phyloP scores from a whole-genome alignment of 2,797 vertebrate species.

The Rhinophrynus dorsalis region DNA sequence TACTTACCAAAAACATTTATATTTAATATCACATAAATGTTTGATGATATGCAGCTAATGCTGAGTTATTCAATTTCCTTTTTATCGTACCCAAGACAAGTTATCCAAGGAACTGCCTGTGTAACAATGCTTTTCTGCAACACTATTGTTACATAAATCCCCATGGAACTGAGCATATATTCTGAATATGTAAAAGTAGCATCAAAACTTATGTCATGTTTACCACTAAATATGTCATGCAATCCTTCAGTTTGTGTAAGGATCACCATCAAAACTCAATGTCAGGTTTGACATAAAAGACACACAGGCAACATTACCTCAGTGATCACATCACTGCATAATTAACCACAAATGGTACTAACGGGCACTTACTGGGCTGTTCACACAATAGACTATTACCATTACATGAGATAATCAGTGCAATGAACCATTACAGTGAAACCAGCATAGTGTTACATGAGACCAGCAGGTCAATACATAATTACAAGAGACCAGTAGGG shows the following conservation, averaged over 20 bases:
- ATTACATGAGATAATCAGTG: no score
- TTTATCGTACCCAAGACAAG: constrained; percentile 18
- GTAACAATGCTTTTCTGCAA: constrained; percentile 11
- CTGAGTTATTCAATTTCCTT: constrained; percentile 14
- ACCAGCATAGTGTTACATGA: no score
- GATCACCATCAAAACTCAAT: no score
- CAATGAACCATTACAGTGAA: no score
- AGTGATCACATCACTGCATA: no score
- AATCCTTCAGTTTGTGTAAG: background rate
- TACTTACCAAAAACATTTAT: constrained; percentile 31
- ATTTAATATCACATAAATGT: constrained; percentile 33
- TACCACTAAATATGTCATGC: background rate
- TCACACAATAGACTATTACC: no score
- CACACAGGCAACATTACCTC: no score
- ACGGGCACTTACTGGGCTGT: no score
- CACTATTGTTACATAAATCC: constrained; percentile 1
- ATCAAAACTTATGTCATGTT: background rate
- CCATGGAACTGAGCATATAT: background rate
- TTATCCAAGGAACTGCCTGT: background rate
- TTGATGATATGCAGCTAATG: constrained; percentile 22
- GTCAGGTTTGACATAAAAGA: no score
- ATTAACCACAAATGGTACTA: no score
- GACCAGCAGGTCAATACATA: no score
- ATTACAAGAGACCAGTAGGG: no score
- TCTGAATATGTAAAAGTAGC: constrained; percentile 12